Conservation (phyloP, 2,888 invertebrate genomes). For the Parasteatoda lunata region DNA sequence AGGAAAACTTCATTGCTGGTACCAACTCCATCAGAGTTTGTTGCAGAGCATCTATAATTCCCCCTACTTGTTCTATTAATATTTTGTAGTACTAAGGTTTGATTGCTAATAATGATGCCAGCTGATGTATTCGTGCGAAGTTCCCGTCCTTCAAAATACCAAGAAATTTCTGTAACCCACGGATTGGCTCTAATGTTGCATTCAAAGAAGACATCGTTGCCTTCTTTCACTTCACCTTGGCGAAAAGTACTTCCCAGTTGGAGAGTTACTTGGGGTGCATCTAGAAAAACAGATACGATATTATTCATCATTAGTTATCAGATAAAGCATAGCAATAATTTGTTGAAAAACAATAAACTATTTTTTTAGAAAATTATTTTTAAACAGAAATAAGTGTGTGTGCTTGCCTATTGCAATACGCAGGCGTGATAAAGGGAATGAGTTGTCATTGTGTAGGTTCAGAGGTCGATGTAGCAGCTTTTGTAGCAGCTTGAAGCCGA, state of each 20-base stretch:
- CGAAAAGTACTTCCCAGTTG: conserved; percentile 65
- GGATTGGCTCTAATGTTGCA: conserved; percentile 68
- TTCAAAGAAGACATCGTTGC: conserved; percentile 69
- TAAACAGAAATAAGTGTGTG: background rate
- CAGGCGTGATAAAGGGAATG: background rate
- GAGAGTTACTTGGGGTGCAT: conserved; percentile 67
- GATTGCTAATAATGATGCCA: conserved; percentile 65
- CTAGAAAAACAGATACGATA: conserved; percentile 16
- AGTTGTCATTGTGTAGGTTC: too few species aligned
- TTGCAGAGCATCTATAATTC: conserved; percentile 60
- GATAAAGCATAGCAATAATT: background rate
- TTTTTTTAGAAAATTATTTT: background rate
- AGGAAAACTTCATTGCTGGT: conserved; percentile 70
- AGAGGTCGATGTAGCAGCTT: too few species aligned
- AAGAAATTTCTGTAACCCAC: conserved; percentile 64
- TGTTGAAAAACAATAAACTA: too few species aligned
- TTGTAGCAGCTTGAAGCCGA: too few species aligned
- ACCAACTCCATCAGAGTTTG: conserved; percentile 70
- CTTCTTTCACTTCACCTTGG: conserved; percentile 66
- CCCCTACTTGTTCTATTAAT: conserved; percentile 59
- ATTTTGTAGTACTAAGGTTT: conserved; percentile 61
- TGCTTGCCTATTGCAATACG: background rate
- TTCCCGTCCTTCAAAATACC: conserved; percentile 66
- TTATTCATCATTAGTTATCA: background rate
- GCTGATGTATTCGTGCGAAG: conserved; percentile 63